Evolutionary conservation across 1,140 invertebrate species (phyloP), one percentile per base, ranked within the genome.

Genomic region (Tenebrio molitor): DNA sequence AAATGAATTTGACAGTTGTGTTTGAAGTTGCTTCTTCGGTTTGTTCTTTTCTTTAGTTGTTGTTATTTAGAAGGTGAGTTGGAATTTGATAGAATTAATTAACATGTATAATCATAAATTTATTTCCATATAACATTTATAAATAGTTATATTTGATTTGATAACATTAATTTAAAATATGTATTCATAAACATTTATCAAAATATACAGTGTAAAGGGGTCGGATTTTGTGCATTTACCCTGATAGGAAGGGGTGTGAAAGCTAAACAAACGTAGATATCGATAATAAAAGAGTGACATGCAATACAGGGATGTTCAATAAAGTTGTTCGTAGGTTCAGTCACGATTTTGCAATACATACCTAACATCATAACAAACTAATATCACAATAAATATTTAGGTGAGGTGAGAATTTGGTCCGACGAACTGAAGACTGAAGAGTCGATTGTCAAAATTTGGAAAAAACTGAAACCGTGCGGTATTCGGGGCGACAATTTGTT

Each of bases 121-220:
- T 62, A 73, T 73, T 69, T 14, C 39, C 41, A 42, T 73, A 15
- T 69, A 73, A 74, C 72, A 74, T 74, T 71, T 58, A 74, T 71
- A 73, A 73, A 75, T 73, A 75, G 50, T 64, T 63, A 39, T 63
- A 39, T 62, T 63, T 74, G 36, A 68, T 68, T 23, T 53, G 16
- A 42, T 46, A 66, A 72, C 70, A 72, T 66, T 63, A 1, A 72
- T 64, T 23, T 53, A 41, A 72, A 64, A 72, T 46, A 67, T 73
- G 41, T 69, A 25, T 7, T 67, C 29, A 36, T 69, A 76, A 75
- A 79, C 77, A 79, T 76, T 74, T 79, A 77, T 77, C 75, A 79
- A 79, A 79, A 79, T 77, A 79, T 70, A 74, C 19, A 17, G 39
- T 70, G 42, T 76, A 34, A 46, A 65, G 68, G 66, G 68, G 41